Conservation (phyloP, 2,113 vertebrate species). For the Cercocebus atys region DNA sequence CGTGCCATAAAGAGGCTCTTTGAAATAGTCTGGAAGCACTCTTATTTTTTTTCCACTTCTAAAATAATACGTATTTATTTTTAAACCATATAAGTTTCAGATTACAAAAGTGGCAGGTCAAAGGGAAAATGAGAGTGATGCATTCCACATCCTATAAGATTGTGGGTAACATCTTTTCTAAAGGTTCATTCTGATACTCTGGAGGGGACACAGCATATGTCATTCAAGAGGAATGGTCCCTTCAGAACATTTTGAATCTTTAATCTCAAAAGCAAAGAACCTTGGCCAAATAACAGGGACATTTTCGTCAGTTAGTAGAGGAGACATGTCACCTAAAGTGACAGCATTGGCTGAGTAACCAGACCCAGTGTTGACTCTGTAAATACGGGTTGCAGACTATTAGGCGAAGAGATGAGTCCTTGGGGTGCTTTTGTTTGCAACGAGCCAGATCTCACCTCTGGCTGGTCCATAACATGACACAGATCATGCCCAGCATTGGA, state of each 20-base stretch:
- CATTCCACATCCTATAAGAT: fast-evolving
- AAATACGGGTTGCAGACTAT: fast-evolving
- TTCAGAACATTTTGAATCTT: conserved; percentile 32
- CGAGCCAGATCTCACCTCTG: fast-evolving
- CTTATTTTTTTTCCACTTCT: background rate
- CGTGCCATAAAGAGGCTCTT: background rate
- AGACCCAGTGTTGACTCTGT: fast-evolving
- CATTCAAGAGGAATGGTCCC: conserved; percentile 66
- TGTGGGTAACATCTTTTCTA: fast-evolving
- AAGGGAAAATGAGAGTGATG: fast-evolving
- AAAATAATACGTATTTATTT: conserved; percentile 14
- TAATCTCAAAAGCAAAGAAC: background rate
- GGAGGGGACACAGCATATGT: background rate
- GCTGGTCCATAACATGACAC: fast-evolving
- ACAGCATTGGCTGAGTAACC: fast-evolving
- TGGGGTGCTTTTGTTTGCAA: fast-evolving
- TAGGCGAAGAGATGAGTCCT: fast-evolving
- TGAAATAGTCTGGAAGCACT: background rate
- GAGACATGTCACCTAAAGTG: background rate
- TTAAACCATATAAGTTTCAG: conserved; percentile 48
- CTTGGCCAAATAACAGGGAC: background rate
- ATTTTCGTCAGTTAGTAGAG: fast-evolving
- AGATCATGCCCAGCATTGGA: background rate
- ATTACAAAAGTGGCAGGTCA: background rate
- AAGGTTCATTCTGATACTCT: background rate